Evolutionary conservation across 2,888 invertebrate genomes (phyloP).

Genomic region (Macaria liturata): DNA sequence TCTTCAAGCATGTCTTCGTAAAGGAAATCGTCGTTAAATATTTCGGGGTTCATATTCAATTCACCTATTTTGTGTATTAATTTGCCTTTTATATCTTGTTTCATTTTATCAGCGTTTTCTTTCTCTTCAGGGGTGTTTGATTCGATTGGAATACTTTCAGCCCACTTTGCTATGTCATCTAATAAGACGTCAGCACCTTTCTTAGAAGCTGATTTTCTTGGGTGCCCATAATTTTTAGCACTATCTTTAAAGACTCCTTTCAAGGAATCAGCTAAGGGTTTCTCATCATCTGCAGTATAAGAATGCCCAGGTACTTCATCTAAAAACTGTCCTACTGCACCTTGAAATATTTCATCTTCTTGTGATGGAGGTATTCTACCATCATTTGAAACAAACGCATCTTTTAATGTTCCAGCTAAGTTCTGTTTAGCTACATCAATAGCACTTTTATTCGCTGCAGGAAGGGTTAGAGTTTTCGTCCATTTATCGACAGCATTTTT

Average conservation of each 20-base stretch:
- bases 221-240: conserved; percentile 2
- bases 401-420: conserved; percentile 7
- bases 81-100: conserved; percentile 44
- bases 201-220: conserved; percentile 23
- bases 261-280: conserved; percentile 13
- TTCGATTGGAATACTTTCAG: conserved; percentile 43
- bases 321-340: conserved; percentile 12
- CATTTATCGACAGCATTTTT: conserved; percentile 10
- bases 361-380: conserved; percentile 2
- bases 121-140: conserved; percentile 33
- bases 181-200: conserved; percentile 39
- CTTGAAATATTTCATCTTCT: conserved; percentile 8
- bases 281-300: conserved; percentile 5
- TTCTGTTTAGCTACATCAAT: conserved; percentile 9
- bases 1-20: conserved; percentile 51
- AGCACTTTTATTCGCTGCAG: conserved; percentile 11
- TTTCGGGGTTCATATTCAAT: conserved; percentile 53
- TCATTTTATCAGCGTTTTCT: conserved; percentile 38
- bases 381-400: conserved; percentile 5
- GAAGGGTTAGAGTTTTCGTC: conserved; percentile 8
- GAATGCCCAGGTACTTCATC: conserved; percentile 12
- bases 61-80: conserved; percentile 50
- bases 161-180: conserved; percentile 45
- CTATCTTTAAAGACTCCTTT: conserved; percentile 6
- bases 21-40: conserved; percentile 50